Evolutionary conservation across 2,113 vertebrate genomes (phyloP).

Genomic region (Monopterus albus): DNA sequence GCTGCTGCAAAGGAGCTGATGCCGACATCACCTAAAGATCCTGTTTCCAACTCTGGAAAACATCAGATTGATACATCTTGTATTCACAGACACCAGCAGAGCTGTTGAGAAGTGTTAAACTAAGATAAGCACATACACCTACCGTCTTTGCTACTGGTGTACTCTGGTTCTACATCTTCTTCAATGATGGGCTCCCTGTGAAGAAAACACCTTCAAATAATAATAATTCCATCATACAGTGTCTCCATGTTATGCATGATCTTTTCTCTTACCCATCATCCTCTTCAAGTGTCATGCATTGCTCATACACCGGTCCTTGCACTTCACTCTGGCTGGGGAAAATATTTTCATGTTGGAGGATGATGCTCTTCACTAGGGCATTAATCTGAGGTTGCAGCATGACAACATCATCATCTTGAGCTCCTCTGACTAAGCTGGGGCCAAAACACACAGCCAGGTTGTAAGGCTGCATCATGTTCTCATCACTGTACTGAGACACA

Average conservation of each 20-base stretch:
- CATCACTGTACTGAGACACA: conserved; percentile 88
- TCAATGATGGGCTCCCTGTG: conserved; percentile 78
- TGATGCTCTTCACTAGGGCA: conserved; percentile 86
- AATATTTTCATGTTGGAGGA: conserved; percentile 83
- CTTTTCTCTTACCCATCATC: conserved; percentile 75
- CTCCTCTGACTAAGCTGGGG: conserved; percentile 84
- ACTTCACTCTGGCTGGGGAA: conserved; percentile 82
- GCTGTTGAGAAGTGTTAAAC: rapidly evolving
- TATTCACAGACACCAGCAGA: neutral
- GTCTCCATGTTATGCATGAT: neutral
- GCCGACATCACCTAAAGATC: conserved; percentile 73
- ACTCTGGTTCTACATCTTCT: conserved; percentile 77
- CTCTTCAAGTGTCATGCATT: conserved; percentile 84
- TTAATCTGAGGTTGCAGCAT: conserved; percentile 88
- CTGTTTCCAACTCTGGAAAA: conserved; percentile 74
- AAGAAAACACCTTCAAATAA: neutral
- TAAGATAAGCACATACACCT: neutral
- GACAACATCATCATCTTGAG: conserved; percentile 80
- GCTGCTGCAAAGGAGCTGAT: conserved; percentile 68
- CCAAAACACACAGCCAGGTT: conserved; percentile 91
- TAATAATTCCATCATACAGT: neutral
- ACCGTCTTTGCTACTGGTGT: conserved; percentile 66
- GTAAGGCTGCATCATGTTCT: conserved; percentile 93
- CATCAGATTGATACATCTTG: neutral
- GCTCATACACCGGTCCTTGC: conserved; percentile 83